A percentile compares a stretch with the other conserved stretches of the same genome.
phyloP scores from a whole-genome alignment of 2,797 vertebrate genomes.

The Columba guinea region DNA sequence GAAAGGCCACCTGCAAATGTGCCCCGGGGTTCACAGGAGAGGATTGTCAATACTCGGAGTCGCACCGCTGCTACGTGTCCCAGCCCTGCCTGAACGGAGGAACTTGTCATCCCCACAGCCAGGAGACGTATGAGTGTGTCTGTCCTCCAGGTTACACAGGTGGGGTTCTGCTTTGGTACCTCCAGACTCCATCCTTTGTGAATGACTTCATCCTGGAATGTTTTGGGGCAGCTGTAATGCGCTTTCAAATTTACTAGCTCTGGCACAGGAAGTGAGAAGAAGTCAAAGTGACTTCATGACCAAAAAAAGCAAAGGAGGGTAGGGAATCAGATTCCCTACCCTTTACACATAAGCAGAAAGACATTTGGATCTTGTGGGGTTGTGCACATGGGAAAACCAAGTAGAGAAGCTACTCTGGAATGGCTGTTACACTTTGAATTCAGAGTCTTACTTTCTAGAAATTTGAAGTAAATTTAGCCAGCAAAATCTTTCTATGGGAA shows the following conservation, averaged over 20 bases:
- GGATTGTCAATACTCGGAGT: slow-evolving; percentile 84
- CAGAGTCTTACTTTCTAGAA: neutral
- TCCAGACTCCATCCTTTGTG: neutral
- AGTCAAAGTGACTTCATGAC: slow-evolving; percentile 11
- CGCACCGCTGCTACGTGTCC: slow-evolving; percentile 86
- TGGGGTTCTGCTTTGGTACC: slow-evolving; percentile 43
- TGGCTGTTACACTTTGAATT: neutral
- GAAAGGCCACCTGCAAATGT: slow-evolving; percentile 84
- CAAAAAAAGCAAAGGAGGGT: slow-evolving; percentile 35
- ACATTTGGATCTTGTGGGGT: slow-evolving; percentile 28
- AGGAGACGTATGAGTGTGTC: slow-evolving; percentile 83
- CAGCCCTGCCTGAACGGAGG: slow-evolving; percentile 88
- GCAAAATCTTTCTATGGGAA: neutral
- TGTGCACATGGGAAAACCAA: neutral
- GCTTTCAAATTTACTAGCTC: neutral
- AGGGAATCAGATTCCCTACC: neutral
- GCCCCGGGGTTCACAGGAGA: slow-evolving; percentile 84
- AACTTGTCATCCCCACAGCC: slow-evolving; percentile 80
- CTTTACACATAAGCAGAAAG: slow-evolving; percentile 19
- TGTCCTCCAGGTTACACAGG: slow-evolving; percentile 89
- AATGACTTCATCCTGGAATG: neutral
- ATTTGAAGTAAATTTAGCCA: neutral
- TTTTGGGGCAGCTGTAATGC: neutral
- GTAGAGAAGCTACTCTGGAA: neutral
- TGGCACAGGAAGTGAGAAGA: slow-evolving; percentile 41